These are phyloP conservation scores for Hippolais icterina DNA, from an alignment of 2,113 vertebrate genomes.

Conservation along the genomic window DNA sequence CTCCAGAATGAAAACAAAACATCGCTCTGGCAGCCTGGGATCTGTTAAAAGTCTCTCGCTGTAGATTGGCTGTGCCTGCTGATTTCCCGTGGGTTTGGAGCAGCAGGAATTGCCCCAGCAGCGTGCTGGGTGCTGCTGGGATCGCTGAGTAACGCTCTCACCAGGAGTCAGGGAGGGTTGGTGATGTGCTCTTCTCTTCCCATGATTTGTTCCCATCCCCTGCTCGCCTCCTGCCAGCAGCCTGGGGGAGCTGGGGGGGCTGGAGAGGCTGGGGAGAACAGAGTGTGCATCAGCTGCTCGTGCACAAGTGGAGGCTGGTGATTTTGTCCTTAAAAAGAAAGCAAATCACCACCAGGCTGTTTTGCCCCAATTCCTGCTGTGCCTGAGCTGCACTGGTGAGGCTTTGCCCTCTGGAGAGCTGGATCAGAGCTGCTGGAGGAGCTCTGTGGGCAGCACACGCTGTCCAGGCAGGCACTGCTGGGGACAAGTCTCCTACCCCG, in stretches of 20 bases:
- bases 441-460: accelerated
- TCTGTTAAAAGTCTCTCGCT: neutral
- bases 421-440: accelerated
- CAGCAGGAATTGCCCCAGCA: neutral
- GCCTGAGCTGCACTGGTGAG: neutral
- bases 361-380: neutral
- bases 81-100: accelerated
- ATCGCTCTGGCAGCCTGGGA: accelerated
- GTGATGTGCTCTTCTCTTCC: neutral
- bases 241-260: neutral
- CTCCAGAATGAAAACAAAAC: neutral
- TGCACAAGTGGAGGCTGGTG: neutral
- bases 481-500: accelerated
- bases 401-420: neutral
- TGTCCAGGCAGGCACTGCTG: neutral
- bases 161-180: neutral
- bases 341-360: neutral
- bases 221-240: neutral
- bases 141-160: accelerated
- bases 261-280: accelerated
- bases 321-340: neutral
- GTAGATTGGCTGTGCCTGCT: neutral
- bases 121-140: neutral
- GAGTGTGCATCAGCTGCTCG: neutral
- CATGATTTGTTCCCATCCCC: neutral